phyloP scores from a whole-genome alignment of 1,140 invertebrate species.

The Leptestheria dahalacensis region DNA sequence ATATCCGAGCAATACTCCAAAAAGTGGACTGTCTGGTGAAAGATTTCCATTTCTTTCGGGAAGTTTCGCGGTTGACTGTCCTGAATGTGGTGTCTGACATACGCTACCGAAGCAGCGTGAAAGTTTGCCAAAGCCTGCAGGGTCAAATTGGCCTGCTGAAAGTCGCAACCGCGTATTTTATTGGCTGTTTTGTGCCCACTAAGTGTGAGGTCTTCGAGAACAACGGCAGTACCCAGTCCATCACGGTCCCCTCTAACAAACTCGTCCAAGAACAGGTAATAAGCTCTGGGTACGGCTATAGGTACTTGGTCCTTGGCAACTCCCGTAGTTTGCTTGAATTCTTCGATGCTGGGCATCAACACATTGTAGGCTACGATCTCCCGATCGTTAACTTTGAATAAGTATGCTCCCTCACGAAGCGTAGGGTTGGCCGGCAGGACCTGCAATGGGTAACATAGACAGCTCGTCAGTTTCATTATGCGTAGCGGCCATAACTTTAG shows the following conservation, averaged over 20 bases:
- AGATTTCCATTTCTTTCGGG: neutral
- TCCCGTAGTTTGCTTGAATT: neutral
- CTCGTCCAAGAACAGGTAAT: slow-evolving; percentile 7
- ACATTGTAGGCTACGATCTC: slow-evolving; percentile 7
- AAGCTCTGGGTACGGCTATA: neutral
- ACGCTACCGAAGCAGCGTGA: neutral
- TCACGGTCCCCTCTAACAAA: neutral
- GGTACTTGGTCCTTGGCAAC: neutral
- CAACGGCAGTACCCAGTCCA: slow-evolving; percentile 1
- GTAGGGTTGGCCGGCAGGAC: slow-evolving; percentile 9
- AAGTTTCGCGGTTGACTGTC: neutral
- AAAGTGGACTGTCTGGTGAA: neutral
- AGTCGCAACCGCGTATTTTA: slow-evolving; percentile 13
- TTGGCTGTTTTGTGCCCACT: slow-evolving; percentile 7
- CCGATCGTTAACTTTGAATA: slow-evolving; percentile 5
- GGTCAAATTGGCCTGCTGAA: slow-evolving; percentile 1
- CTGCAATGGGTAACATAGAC: too few species aligned
- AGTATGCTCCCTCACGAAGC: slow-evolving; percentile 3
- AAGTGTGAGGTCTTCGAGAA: slow-evolving; percentile 6
- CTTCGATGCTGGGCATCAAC: neutral
- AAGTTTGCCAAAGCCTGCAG: slow-evolving; percentile 10
- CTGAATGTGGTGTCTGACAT: neutral
- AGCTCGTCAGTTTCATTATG: too few species aligned
- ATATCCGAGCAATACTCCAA: neutral
- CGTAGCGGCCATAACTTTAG: too few species aligned